These are phyloP conservation scores for Lontra canadensis DNA, from an alignment of 2,113 vertebrate genomes.

Conservation along the genomic window DNA sequence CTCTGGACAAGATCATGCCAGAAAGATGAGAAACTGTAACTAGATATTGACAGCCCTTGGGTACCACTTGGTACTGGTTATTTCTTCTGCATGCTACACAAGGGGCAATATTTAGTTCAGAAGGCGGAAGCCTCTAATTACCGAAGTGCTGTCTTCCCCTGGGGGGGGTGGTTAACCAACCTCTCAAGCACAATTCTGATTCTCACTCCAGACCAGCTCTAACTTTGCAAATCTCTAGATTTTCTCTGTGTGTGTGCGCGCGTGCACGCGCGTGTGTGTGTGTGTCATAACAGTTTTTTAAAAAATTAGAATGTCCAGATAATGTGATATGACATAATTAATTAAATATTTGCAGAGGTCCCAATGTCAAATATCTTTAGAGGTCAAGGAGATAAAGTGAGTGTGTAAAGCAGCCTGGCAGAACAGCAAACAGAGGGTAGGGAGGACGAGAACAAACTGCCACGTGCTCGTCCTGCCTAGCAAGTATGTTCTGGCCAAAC, in stretches of 20 bases:
- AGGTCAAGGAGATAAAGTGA: not conserved
- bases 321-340: not conserved
- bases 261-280: not conserved
- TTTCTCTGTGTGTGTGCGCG: not conserved
- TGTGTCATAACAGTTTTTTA: not conserved
- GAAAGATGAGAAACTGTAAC: not conserved
- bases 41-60: not conserved
- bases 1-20: not conserved
- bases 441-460: not conserved
- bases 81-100: not conserved
- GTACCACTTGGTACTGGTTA: not conserved
- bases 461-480: not conserved
- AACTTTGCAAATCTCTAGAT: not conserved
- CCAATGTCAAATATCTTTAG: not conserved
- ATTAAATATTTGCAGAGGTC: conserved; percentile 22
- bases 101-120: not conserved
- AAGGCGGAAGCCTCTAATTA: not conserved
- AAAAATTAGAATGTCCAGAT: not conserved
- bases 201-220: not conserved
- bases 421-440: not conserved
- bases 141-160: not conserved
- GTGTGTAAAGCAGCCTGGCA: not conserved
- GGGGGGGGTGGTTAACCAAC: conserved; percentile 12
- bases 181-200: not conserved
- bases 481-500: not conserved